Evolutionary conservation across 1,140 invertebrate genomes (phyloP).

Genomic region (Saccostrea glomerata): DNA sequence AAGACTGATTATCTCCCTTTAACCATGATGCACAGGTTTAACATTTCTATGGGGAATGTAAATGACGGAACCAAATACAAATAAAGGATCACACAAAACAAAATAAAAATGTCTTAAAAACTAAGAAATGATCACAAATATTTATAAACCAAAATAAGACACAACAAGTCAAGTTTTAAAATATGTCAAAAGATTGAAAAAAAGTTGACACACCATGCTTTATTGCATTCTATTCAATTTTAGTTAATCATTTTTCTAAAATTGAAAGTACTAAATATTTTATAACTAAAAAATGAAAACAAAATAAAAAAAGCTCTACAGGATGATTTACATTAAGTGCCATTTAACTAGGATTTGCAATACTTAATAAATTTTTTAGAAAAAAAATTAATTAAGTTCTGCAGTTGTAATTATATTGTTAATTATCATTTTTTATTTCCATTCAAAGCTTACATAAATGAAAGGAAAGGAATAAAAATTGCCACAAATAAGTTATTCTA

Average conservation of each 20-base stretch:
- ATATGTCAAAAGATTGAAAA: not conserved
- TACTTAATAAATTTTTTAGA: not conserved
- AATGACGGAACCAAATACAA: not conserved
- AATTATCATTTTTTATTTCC: constrained; percentile 3
- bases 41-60: not conserved
- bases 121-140: not conserved
- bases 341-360: not conserved
- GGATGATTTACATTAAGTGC: not conserved
- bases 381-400: not conserved
- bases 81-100: constrained; percentile 3
- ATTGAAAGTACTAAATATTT: not conserved
- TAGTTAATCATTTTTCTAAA: not conserved
- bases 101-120: not conserved
- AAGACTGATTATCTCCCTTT: constrained; percentile 8
- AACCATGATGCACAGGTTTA: constrained; percentile 25
- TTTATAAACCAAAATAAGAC: not conserved
- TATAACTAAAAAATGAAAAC: not conserved
- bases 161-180: not conserved
- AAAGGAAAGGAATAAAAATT: not conserved
- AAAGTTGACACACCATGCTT: not conserved
- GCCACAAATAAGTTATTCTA: constrained; percentile 17
- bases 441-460: not conserved
- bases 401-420: not conserved
- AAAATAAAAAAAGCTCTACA: not conserved
- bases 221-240: not conserved